Conservation (phyloP, 2,113 vertebrate species). For the Sardina pilchardus region DNA sequence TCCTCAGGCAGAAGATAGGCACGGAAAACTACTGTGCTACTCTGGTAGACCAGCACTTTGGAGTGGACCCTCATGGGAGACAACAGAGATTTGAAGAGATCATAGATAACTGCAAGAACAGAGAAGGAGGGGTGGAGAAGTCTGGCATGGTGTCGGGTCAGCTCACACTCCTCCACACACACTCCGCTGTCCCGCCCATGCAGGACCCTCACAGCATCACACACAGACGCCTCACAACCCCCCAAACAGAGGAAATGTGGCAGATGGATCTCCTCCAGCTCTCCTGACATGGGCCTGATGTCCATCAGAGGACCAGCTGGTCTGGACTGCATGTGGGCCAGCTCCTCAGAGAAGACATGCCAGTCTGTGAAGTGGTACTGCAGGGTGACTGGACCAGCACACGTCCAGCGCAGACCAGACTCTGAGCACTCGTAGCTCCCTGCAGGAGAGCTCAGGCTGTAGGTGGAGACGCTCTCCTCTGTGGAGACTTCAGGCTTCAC, state of each 20-base stretch:
- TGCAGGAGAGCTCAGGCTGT: neutral
- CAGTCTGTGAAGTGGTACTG: neutral
- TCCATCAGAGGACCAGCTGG: neutral
- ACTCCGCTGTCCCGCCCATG: neutral
- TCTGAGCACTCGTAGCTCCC: neutral
- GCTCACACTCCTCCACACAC: neutral
- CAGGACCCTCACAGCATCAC: neutral
- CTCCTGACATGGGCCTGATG: neutral
- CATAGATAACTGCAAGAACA: neutral
- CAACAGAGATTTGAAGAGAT: neutral
- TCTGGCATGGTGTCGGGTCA: neutral
- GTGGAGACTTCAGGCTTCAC: neutral
- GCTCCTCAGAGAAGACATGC: neutral
- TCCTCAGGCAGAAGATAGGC: neutral
- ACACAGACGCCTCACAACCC: neutral
- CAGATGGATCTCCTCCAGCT: neutral
- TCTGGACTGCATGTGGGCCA: neutral
- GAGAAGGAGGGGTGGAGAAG: neutral
- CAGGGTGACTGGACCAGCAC: neutral
- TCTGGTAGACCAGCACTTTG: neutral
- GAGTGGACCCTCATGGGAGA: neutral
- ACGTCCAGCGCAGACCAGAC: neutral
- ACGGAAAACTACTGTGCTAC: neutral
- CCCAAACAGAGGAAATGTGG: neutral
- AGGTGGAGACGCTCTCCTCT: neutral